phyloP scores from a whole-genome alignment of 2,888 invertebrate species.

The Volucella bombylans region DNA sequence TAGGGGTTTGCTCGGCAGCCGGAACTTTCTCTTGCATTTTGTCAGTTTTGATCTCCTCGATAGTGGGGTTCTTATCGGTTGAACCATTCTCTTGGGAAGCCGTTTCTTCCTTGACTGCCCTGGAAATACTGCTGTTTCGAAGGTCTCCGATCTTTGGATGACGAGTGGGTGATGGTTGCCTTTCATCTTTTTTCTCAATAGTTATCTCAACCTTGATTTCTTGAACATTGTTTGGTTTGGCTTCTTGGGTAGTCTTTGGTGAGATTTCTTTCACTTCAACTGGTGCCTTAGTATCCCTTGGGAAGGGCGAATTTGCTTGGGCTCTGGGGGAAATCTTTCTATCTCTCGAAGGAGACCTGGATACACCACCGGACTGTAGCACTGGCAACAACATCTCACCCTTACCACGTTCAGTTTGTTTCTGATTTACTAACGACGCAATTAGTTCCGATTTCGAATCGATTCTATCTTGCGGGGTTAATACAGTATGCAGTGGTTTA shows the following conservation, averaged over 20 bases:
- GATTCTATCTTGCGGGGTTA: constrained; percentile 65
- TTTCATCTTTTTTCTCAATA: neutral
- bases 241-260: neutral
- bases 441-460: constrained; percentile 65
- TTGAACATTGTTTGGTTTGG: no score
- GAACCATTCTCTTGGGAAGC: constrained; percentile 10
- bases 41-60: no score
- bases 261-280: neutral
- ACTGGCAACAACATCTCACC: constrained; percentile 47
- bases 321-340: neutral
- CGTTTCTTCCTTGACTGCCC: constrained; percentile 47
- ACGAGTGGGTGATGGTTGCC: constrained; percentile 21
- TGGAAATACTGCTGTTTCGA: constrained; percentile 42
- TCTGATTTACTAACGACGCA: constrained; percentile 59
- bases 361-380: constrained; percentile 1
- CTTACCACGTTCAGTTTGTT: constrained; percentile 44
- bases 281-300: constrained; percentile 6
- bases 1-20: no score
- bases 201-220: neutral
- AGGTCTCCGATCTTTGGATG: constrained; percentile 61
- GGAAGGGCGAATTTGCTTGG: neutral
- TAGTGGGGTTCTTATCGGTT: neutral
- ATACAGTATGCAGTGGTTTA: constrained; percentile 64
- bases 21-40: no score
- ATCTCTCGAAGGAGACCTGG: constrained; percentile 15